A percentile compares a stretch with the other conserved stretches of the same genome.
phyloP scores from a whole-genome alignment of 2,888 invertebrate species.

The Ecdyonurus torrentis region DNA sequence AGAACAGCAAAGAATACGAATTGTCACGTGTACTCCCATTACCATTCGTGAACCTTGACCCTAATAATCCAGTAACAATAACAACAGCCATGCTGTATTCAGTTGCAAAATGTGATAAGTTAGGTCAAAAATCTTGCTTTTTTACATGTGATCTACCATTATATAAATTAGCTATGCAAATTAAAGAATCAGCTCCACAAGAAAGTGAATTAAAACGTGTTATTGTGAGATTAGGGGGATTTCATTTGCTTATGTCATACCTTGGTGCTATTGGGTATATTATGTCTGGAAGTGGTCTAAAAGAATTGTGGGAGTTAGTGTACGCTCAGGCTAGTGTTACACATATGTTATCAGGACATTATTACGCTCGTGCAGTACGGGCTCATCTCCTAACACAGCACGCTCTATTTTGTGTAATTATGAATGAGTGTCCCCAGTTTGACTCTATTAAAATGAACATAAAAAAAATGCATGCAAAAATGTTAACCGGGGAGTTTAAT shows the following conservation, averaged over 20 bases:
- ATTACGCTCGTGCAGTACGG: neutral
- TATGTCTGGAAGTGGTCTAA: neutral
- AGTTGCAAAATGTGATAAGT: neutral
- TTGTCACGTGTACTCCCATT: neutral
- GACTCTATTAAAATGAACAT: neutral
- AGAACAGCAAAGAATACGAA: neutral
- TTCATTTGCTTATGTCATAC: neutral
- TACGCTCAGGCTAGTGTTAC: neutral
- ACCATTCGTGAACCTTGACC: neutral
- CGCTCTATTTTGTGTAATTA: neutral
- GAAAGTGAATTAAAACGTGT: neutral
- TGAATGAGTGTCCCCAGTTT: neutral
- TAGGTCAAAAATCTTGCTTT: neutral
- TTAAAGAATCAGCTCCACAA: neutral
- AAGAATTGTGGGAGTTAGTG: neutral
- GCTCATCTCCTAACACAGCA: neutral
- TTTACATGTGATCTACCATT: neutral
- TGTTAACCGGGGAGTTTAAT: too few relatives aligned
- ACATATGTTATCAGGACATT: neutral
- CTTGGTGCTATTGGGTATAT: neutral
- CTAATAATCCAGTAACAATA: neutral
- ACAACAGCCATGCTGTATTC: neutral
- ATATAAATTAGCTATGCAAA: neutral
- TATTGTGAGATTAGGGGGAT: neutral
- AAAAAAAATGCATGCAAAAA: too few relatives aligned